Evolutionary conservation across 2,797 vertebrate species (phyloP), one percentile per base, ranked within the genome.

Genomic region (Paratrypauchen microcephalus): DNA sequence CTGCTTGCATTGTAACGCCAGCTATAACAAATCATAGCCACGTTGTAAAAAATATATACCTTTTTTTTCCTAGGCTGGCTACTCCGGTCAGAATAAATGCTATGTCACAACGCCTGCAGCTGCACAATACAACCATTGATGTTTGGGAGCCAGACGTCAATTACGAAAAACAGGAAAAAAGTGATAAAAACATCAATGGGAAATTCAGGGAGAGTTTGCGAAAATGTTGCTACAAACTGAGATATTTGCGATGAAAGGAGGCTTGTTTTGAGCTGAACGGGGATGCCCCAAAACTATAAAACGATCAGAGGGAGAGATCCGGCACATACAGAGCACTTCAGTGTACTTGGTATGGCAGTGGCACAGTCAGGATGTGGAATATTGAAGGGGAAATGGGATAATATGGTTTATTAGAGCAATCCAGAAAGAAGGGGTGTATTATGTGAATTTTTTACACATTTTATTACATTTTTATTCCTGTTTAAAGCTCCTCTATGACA

Each of bases 91-190:
- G 61, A 84, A 71, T 36, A 66, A 52, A 70, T 69, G 76, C 41
- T n/a, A 32, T 54, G 72, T 70, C 77, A 56, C 69, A 16, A 39
- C 1, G 52, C 78, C 71, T 50, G 65, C n/a, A 75, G 78, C 59
- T 57, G 41, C 65, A 67, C 62, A 75, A 82, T 70, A 75, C 75
- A 68, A 55, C 69, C 59, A 68, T 56, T 80, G 72, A 76, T 83
- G 73, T 45, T 66, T 75, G 65, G 68, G 76, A 6, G 4, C 47
- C 36, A 69, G 69, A 72, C 74, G 69, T 71, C 66, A 79, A 81
- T 84, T 77, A 81, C 70, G 76, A 77, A 77, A 70, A 79, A 73
- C 54, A 58, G 56, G 0, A 5, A 58, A 75, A 68, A 79, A 77
- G 76, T 60, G 71, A 48, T 55, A 55, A 70, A 56, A 58, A 80